Base-by-base conservation (phyloP, 2,113 vertebrate species). In the Micronycteris hirsuta region DNA sequence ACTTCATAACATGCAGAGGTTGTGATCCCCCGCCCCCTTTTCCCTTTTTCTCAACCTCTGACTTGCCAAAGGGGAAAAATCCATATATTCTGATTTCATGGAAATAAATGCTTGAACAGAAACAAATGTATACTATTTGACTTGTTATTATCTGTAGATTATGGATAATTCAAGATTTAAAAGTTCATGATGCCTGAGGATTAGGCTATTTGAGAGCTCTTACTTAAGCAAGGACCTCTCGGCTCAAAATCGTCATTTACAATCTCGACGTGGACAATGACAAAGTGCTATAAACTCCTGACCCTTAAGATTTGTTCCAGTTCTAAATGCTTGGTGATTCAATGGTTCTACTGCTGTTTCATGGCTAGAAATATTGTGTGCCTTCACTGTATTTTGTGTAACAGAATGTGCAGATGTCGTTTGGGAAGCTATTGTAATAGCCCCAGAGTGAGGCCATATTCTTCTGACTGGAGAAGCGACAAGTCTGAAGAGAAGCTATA, bases 281-380 rank as follows among this genome's bases (percentile, higher is more conserved):
- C 61, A 95, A 89, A 94, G 71, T 88, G 41, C 54, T 77, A 28
- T 94, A 96, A 96, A 97, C 91, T 94, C 67, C 82, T 97, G 95
- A 96, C 86, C 86, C 54, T 28, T 67, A 82, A 86, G 52, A 94
- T 97, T 97, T 94, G 91, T 96, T 97, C 93, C 91, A 86, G 89
- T 70, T 97, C 45, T 95, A 88, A 96, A 49, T 73, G 54, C 33
- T 91, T 91, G 58, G 61, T 86, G 94, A 89, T 85, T 92, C 93
- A 77, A 28, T 84, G 65, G 93, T 83, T 82, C 93, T 87, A 38
- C 70, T 93, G 73, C 49, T 81, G 7, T 81, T 90, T 90, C 89
- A 93, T 65, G 73, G 81, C 26, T 74, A 45, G 52, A 56, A 94
- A 71, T 58, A 63, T 54, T 36, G 22, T 45, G 24, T 2, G 45